Conservation (phyloP, 2,113 vertebrate species). For the Psettodes erumei region DNA sequence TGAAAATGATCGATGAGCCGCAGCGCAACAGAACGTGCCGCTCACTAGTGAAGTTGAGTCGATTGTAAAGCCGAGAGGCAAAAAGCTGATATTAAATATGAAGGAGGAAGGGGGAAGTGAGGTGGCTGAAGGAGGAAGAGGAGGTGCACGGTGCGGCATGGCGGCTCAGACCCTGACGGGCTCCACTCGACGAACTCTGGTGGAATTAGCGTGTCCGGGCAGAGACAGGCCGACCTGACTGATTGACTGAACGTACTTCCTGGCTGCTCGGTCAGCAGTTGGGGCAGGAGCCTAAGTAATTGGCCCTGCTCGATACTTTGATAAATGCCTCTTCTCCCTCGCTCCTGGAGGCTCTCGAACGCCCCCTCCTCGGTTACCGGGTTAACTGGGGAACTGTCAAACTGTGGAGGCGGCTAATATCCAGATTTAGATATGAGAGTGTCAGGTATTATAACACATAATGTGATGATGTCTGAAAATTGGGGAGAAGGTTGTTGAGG, state of each 20-base stretch:
- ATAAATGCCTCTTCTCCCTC: conserved; percentile 27
- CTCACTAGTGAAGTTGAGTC: no score
- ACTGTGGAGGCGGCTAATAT: not conserved
- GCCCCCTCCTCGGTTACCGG: not conserved
- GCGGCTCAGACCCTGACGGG: not conserved
- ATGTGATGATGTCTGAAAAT: conserved; percentile 1
- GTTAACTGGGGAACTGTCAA: not conserved
- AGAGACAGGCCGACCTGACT: conserved; percentile 6
- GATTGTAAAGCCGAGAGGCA: not conserved
- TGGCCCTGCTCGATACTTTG: conserved; percentile 42
- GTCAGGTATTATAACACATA: not conserved
- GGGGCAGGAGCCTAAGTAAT: conserved; percentile 58
- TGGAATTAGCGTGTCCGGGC: conserved; percentile 10
- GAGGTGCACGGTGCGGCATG: not conserved
- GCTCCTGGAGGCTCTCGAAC: not conserved
- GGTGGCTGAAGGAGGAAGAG: not conserved
- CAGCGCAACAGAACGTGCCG: no score
- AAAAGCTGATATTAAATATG: not conserved
- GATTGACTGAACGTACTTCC: conserved; percentile 41
- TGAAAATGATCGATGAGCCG: not conserved
- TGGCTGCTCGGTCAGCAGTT: conserved; percentile 62
- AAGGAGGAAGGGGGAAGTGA: not conserved
- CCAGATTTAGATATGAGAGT: not conserved
- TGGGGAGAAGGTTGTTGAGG: not conserved
- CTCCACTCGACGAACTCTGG: not conserved